phyloP scores from a whole-genome alignment of 2,888 invertebrate genomes.

The Matsumyia berberina region DNA sequence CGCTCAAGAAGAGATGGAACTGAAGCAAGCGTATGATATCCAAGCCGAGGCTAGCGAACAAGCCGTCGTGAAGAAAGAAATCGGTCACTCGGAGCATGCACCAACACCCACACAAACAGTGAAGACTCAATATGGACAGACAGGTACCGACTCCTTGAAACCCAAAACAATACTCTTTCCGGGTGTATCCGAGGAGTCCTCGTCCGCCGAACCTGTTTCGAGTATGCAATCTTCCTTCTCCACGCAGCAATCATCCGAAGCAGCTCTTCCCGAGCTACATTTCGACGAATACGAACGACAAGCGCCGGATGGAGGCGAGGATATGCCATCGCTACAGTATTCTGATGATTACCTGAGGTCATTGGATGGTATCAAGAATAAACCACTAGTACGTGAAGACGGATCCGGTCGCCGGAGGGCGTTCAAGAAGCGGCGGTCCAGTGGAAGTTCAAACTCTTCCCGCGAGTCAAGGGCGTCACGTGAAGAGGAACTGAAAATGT shows the following conservation, averaged over 20 bases:
- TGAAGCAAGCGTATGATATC: conserved; percentile 67
- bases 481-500: conserved; percentile 87
- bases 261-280: conserved; percentile 84
- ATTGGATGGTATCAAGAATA: conserved; percentile 88
- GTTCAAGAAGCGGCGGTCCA: conserved; percentile 87
- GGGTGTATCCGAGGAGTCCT: conserved; percentile 81
- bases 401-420: conserved; percentile 87
- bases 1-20: conserved; percentile 79
- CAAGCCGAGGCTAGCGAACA: conserved; percentile 79
- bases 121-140: conserved; percentile 83
- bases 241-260: conserved; percentile 81
- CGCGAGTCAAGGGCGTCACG: conserved; percentile 87
- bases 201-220: conserved; percentile 81
- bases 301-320: conserved; percentile 82
- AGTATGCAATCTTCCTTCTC: conserved; percentile 80
- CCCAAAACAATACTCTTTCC: conserved; percentile 81
- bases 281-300: conserved; percentile 86
- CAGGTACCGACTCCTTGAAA: conserved; percentile 78
- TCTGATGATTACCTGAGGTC: conserved; percentile 85
- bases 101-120: conserved; percentile 79
- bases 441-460: conserved; percentile 86
- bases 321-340: conserved; percentile 80
- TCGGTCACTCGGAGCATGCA: conserved; percentile 73
- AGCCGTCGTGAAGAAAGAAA: conserved; percentile 78
- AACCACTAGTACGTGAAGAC: conserved; percentile 87